Evolutionary conservation across 2,888 invertebrate genomes (phyloP).

Genomic region (Trisateles emortualis): DNA sequence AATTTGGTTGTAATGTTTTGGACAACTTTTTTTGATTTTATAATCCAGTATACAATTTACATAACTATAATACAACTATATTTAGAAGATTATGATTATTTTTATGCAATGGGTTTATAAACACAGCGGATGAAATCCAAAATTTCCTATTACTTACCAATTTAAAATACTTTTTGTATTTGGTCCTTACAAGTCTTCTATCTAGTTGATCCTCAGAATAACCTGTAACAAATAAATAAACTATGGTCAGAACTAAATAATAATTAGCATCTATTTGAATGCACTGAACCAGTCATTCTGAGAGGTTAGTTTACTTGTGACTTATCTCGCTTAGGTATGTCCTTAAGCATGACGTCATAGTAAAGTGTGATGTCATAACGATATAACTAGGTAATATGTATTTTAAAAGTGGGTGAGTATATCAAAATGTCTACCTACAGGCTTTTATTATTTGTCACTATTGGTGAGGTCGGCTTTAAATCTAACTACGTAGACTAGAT

Average conservation of each 20-base stretch:
- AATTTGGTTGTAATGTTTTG: no score
- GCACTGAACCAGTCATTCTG: not conserved
- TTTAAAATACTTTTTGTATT: no score
- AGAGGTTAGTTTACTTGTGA: not conserved
- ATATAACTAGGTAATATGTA: not conserved
- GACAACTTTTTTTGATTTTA: no score
- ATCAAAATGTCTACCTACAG: not conserved
- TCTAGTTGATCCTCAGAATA: not conserved
- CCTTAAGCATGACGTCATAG: not conserved
- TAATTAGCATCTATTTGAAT: not conserved
- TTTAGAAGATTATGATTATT: no score
- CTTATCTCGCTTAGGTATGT: slow-evolving; percentile 6
- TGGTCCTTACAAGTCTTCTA: no score
- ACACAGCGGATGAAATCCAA: no score
- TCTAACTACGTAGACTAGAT: no score
- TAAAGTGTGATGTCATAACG: slow-evolving; percentile 6
- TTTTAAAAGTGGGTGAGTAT: not conserved
- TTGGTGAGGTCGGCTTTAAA: not conserved
- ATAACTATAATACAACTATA: no score
- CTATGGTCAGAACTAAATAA: not conserved
- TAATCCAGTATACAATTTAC: no score
- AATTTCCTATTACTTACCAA: no score
- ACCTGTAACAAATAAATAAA: not conserved
- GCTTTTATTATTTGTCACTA: not conserved
- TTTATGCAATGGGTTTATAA: no score